Evolutionary conservation across 2,888 invertebrate genomes (phyloP).

Genomic region (Mimumesa dahlbomi): DNA sequence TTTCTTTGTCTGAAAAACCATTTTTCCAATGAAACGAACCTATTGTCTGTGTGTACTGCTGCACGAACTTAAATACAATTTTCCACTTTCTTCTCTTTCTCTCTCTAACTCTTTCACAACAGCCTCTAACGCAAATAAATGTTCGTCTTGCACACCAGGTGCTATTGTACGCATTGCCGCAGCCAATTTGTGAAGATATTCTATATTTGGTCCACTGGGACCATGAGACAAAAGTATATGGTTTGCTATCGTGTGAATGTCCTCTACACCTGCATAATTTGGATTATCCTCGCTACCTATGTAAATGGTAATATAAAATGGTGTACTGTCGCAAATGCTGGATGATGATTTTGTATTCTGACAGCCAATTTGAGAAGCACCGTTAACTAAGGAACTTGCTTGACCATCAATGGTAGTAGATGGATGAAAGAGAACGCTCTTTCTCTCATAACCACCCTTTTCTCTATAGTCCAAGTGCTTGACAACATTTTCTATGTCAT

Average conservation of each 20-base stretch:
- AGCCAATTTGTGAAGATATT: conserved; percentile 94
- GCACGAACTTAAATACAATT: too few relatives aligned
- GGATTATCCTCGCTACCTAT: conserved; percentile 91
- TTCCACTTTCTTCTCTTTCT: conserved; percentile 26
- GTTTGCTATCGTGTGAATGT: conserved; percentile 88
- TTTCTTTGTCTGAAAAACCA: too few relatives aligned
- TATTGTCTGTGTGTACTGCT: conserved; percentile 1
- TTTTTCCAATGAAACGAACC: neutral
- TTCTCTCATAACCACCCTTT: conserved; percentile 93
- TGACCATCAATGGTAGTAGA: conserved; percentile 62
- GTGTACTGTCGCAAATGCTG: conserved; percentile 74
- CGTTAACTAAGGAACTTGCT: conserved; percentile 47
- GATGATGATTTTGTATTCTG: conserved; percentile 6
- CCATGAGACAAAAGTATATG: conserved; percentile 89
- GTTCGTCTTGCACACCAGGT: conserved; percentile 88
- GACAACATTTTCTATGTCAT: conserved; percentile 87
- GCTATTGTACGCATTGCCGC: conserved; percentile 88
- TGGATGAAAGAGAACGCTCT: conserved; percentile 88
- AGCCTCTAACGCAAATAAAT: conserved; percentile 88
- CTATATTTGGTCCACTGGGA: conserved; percentile 94
- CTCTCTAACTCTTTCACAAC: conserved; percentile 81
- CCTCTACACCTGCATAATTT: conserved; percentile 89
- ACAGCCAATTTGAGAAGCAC: neutral
- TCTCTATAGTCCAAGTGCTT: conserved; percentile 94
- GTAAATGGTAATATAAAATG: conserved; percentile 89